These are phyloP conservation scores for Spodoptera frugiperda DNA, from an alignment of 1,140 invertebrate species.

Conservation along the genomic window DNA sequence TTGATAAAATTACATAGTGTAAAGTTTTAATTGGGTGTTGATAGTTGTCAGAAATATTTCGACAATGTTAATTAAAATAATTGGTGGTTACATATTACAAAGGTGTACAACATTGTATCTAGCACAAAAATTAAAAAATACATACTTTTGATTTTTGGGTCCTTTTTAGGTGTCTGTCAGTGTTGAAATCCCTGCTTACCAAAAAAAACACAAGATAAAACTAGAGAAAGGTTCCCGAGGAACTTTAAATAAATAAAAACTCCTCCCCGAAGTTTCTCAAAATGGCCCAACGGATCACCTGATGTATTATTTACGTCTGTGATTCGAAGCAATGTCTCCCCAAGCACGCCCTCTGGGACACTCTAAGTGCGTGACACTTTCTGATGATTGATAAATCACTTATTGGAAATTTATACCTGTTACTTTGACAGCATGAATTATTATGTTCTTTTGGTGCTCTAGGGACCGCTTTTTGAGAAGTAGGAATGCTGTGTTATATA, in stretches of 20 bases:
- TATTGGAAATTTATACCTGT: constrained; percentile 51
- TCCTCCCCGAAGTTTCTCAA: background rate
- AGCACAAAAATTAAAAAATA: no score
- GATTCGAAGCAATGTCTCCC: constrained; percentile 18
- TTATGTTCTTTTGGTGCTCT: constrained; percentile 14
- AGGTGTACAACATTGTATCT: background rate
- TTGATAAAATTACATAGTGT: no score
- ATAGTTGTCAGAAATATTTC: no score
- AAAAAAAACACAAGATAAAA: background rate
- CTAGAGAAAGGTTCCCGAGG: background rate
- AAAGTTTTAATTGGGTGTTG: background rate
- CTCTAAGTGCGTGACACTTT: constrained; percentile 44
- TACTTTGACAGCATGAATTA: constrained; percentile 49
- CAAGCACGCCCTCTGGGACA: background rate
- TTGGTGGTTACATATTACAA: no score
- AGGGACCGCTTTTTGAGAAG: background rate
- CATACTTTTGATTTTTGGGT: no score
- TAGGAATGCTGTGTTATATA: background rate
- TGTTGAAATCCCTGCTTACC: no score
- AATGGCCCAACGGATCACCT: constrained; percentile 15
- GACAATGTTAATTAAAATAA: constrained; percentile 1
- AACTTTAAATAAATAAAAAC: constrained; percentile 8
- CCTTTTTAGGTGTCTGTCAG: no score
- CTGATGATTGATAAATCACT: constrained; percentile 60
- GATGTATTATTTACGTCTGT: constrained; percentile 38